These are phyloP conservation scores for Papilio protenor DNA, from an alignment of 2,888 invertebrate genomes.

Conservation along the genomic window DNA sequence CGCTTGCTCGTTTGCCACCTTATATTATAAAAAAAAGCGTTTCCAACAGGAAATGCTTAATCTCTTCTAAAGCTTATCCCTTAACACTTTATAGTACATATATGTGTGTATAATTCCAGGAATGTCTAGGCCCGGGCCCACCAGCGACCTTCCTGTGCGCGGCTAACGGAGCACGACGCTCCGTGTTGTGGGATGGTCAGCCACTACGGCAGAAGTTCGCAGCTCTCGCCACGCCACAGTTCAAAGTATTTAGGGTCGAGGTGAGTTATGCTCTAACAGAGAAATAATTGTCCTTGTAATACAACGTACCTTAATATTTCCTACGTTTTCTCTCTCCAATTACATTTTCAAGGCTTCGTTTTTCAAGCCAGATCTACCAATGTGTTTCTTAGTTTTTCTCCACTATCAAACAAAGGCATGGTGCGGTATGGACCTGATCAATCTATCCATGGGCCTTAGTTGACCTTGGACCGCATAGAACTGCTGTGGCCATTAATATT, in stretches of 20 bases:
- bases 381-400: neutral
- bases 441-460: neutral
- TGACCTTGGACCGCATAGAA: constrained; percentile 27
- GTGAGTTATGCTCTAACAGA: constrained; percentile 50
- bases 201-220: constrained; percentile 86
- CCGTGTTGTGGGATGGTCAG: constrained; percentile 88
- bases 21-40: too few relatives aligned
- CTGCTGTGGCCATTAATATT: constrained; percentile 13
- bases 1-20: too few relatives aligned
- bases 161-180: constrained; percentile 84
- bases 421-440: too few relatives aligned
- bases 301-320: too few relatives aligned
- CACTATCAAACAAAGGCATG: neutral
- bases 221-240: constrained; percentile 89
- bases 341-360: too few relatives aligned
- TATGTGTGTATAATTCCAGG: constrained; percentile 75
- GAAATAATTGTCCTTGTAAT: neutral
- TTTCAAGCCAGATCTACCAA: too few relatives aligned
- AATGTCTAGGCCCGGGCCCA: constrained; percentile 92
- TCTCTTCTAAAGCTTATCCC: neutral
- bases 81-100: neutral
- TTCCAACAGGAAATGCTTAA: neutral
- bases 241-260: constrained; percentile 88
- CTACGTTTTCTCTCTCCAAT: neutral
- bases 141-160: constrained; percentile 87